Evolutionary conservation across 2,113 vertebrate species (phyloP).

Genomic region (Nettapus auritus): DNA sequence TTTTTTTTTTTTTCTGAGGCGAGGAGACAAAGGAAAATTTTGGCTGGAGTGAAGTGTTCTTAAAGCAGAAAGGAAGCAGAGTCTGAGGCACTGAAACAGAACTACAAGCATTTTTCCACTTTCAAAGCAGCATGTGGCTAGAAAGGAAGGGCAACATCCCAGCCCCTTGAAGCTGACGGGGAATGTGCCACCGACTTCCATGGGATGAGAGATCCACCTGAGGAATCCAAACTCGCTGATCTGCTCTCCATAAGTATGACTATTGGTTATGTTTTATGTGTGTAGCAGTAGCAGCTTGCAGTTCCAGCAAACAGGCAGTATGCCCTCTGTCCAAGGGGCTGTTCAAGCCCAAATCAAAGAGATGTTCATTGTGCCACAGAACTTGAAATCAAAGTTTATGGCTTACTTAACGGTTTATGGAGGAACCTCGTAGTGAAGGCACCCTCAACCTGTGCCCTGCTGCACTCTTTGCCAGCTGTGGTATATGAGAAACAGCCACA

Average conservation of each 20-base stretch:
- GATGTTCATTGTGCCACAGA: background rate
- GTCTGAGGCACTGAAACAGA: background rate
- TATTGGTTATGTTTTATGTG: background rate
- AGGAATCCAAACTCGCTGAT: background rate
- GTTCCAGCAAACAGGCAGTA: background rate
- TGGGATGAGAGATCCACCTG: background rate
- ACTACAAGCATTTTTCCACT: conserved; percentile 12
- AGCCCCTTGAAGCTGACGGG: rapidly evolving
- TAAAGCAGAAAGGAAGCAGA: background rate
- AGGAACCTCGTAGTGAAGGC: background rate
- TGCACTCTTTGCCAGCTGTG: background rate
- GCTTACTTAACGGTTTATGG: rapidly evolving
- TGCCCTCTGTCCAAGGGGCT: background rate
- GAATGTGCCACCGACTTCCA: background rate
- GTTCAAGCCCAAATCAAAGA: background rate
- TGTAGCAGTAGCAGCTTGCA: background rate
- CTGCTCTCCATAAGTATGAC: background rate
- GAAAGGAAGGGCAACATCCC: background rate
- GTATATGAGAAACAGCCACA: background rate
- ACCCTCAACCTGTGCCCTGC: background rate
- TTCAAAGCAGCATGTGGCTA: background rate
- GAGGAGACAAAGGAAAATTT: conserved; percentile 17
- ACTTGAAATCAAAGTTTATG: background rate
- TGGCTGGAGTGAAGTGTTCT: background rate
- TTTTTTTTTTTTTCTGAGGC: background rate